Percentiles rank a stretch among this genome's conserved stretches.
These are phyloP conservation scores for Microplitis mediator DNA, from an alignment of 1,140 invertebrate species.

Conservation along the genomic window DNA sequence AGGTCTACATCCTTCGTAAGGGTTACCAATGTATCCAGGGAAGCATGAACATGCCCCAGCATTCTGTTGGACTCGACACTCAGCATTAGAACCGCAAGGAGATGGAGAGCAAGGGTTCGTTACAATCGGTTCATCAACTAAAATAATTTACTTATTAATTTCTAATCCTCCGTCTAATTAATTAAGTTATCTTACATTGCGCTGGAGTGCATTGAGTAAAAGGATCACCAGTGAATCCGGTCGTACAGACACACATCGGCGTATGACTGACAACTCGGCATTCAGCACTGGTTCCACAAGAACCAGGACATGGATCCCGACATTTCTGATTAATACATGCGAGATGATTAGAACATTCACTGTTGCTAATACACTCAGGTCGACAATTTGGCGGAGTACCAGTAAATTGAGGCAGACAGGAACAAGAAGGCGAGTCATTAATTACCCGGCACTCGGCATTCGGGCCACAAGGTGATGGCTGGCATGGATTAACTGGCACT, in stretches of 20 bases:
- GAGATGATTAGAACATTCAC: constrained; percentile 71
- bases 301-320: constrained; percentile 73
- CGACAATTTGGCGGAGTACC: constrained; percentile 74
- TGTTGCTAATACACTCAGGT: constrained; percentile 74
- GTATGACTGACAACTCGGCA: constrained; percentile 76
- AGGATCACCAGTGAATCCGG: constrained; percentile 74
- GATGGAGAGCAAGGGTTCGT: constrained; percentile 72
- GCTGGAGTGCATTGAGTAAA: constrained; percentile 68
- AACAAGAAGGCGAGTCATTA: constrained; percentile 69
- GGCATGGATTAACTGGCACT: constrained; percentile 67
- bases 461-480: constrained; percentile 74
- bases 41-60: constrained; percentile 75
- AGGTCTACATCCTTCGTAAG: constrained; percentile 75
- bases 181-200: constrained; percentile 32
- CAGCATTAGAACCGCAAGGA: constrained; percentile 80
- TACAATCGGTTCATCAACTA: neutral
- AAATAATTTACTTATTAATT: no score
- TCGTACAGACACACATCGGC: constrained; percentile 72
- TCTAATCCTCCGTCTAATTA: no score
- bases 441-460: constrained; percentile 71
- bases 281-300: constrained; percentile 72
- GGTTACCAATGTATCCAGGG: constrained; percentile 72
- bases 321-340: constrained; percentile 76
- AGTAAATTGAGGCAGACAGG: constrained; percentile 71
- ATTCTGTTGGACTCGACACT: constrained; percentile 78